These are phyloP conservation scores for Athripsodes cinereus DNA, from an alignment of 2,888 invertebrate species.

Conservation along the genomic window DNA sequence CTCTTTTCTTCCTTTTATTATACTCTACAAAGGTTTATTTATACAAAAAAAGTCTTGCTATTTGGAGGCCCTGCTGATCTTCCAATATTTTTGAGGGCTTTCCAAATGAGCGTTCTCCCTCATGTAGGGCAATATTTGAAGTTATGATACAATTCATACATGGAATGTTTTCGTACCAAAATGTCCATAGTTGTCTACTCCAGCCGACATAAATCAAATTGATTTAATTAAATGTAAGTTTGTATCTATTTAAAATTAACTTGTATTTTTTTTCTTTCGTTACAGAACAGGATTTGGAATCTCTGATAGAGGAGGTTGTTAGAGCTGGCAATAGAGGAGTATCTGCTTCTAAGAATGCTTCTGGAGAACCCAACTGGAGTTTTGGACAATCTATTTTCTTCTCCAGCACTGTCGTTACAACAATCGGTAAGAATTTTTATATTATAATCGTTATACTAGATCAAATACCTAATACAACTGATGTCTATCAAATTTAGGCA, in stretches of 20 bases:
- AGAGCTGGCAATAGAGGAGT: constrained; percentile 73
- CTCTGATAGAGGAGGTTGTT: constrained; percentile 64
- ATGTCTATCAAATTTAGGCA: too few relatives aligned
- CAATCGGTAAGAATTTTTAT: constrained; percentile 78
- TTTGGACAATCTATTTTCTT: constrained; percentile 88
- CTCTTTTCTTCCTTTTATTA: too few relatives aligned
- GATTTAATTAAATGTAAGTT: too few relatives aligned
- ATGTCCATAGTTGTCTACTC: background rate
- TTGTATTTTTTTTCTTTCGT: too few relatives aligned
- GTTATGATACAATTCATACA: background rate
- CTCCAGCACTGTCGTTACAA: constrained; percentile 82
- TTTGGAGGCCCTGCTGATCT: too few relatives aligned
- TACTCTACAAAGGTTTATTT: too few relatives aligned
- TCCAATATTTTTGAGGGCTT: too few relatives aligned
- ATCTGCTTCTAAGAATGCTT: constrained; percentile 67
- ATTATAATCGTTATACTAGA: too few relatives aligned
- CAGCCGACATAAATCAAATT: background rate
- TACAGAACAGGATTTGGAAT: constrained; percentile 67
- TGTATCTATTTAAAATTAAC: background rate
- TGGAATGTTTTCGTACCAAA: background rate
- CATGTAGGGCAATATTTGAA: too few relatives aligned
- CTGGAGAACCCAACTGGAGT: constrained; percentile 81
- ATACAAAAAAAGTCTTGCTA: too few relatives aligned
- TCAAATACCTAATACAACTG: too few relatives aligned
- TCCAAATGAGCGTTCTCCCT: too few relatives aligned